Evolutionary conservation across 2,113 vertebrate species (phyloP).

Genomic region (Pelusios castaneus): DNA sequence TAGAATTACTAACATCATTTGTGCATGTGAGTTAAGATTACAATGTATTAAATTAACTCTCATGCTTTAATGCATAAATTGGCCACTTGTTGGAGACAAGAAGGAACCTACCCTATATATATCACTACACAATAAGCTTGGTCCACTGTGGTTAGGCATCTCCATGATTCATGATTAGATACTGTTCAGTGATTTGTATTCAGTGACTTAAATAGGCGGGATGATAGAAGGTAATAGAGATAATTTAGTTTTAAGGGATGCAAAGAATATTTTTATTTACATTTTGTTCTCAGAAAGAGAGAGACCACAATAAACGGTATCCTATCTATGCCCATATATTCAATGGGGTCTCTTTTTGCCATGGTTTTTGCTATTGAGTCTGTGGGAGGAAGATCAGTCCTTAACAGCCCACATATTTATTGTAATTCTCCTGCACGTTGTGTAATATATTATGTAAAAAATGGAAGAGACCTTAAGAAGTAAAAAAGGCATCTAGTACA

Average conservation of each 20-base stretch:
- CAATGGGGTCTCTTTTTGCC: not conserved
- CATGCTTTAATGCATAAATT: not conserved
- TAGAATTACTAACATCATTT: not conserved
- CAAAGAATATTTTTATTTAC: constrained; percentile 53
- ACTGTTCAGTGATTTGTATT: not conserved
- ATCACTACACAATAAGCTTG: not conserved
- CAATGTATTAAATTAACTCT: not conserved
- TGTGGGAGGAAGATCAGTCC: constrained; percentile 50
- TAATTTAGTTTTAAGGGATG: constrained; percentile 50
- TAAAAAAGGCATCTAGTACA: constrained; percentile 13
- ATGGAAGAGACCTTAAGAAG: constrained; percentile 8
- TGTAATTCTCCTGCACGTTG: constrained; percentile 54
- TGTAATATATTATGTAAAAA: constrained; percentile 27
- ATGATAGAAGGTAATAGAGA: not conserved
- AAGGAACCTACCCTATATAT: not conserved
- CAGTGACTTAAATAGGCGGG: not conserved
- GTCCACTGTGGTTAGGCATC: not conserved
- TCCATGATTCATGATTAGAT: not conserved
- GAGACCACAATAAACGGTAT: constrained; percentile 48
- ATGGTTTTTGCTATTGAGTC: constrained; percentile 50
- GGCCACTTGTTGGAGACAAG: not conserved
- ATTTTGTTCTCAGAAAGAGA: constrained; percentile 51
- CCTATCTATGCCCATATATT: constrained; percentile 63
- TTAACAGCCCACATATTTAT: constrained; percentile 61
- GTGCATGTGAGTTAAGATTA: not conserved